Evolutionary conservation across 1,140 invertebrate genomes (phyloP), one percentile per base, ranked within the genome.

Genomic region (Ericerus pela): DNA sequence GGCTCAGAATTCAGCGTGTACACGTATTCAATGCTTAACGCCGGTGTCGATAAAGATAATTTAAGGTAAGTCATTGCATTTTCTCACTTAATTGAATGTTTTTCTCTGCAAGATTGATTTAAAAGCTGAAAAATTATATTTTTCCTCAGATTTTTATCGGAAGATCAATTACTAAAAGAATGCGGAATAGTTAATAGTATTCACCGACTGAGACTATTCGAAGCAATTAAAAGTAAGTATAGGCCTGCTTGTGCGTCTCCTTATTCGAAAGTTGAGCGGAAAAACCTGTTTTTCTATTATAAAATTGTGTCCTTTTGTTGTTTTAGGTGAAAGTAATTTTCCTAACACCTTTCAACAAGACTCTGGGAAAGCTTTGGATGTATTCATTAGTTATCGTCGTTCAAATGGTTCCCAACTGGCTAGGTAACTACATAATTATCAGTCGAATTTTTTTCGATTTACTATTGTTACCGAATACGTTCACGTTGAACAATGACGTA

Each of bases 331-430:
- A 73, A 82, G 71, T 67, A 77, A 69, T 60, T 70, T 75, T 64
- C 73, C 71, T 61, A 79, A 66, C 70, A 76, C 77, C 62, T 82
- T 70, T 24, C 80, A 86, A 62, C 84, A 85, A 59, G 83, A 80
- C 63, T 75, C 82, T 61, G 85, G 89, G 64, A 93, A 94, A 68
- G 84, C 82, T 4, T 71, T 94, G 53, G 96, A 99, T 69, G 93
- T 96, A 2, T 99, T 99, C 69, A 92, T 99, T 58, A 97, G 94
- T 70, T 99, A 99, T 68, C 73, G 96, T 61, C 75, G 96, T 64
- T 95, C 92, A 1, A 99, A 96, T 69, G 96, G 96, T 54, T 98
- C 96, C 22, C 96, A 99, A 70, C 71, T 99, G 60, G 96, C 96
- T 5, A 84, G 80, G 78, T 79, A 67, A 51, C n/a, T n/a, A n/a